Evolutionary conservation across 2,797 vertebrate species (phyloP).

Genomic region (Eulemur albifrons): DNA sequence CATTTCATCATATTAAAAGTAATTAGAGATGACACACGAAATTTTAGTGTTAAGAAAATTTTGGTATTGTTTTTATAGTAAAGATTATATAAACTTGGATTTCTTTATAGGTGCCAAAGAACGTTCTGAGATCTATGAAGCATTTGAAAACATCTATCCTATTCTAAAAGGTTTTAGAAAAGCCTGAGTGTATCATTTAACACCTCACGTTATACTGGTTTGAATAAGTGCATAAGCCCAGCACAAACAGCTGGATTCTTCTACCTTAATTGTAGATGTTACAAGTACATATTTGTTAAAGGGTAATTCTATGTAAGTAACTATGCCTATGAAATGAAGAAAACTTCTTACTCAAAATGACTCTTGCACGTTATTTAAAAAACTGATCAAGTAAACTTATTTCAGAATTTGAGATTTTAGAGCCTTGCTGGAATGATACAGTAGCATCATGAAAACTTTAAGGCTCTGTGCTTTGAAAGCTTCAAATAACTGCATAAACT

Average conservation of each 20-base stretch:
- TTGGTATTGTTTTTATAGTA: slow-evolving; percentile 29
- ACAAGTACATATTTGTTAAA: slow-evolving; percentile 9
- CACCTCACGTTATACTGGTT: neutral
- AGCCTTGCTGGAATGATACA: neutral
- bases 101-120: slow-evolving; percentile 93
- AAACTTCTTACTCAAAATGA: slow-evolving; percentile 5
- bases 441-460: neutral
- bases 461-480: slow-evolving; percentile 24
- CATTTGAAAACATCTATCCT: slow-evolving; percentile 98
- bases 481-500: slow-evolving; percentile 28
- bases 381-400: slow-evolving; percentile 13
- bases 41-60: slow-evolving; percentile 34
- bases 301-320: slow-evolving; percentile 19
- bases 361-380: slow-evolving; percentile 32
- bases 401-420: slow-evolving; percentile 48
- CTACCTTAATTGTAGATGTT: neutral
- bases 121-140: slow-evolving; percentile 96
- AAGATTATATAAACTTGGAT: slow-evolving; percentile 37
- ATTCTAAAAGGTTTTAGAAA: slow-evolving; percentile 96
- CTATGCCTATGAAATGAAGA: slow-evolving; percentile 32
- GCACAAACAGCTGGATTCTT: neutral
- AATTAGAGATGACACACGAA: neutral
- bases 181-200: slow-evolving; percentile 68
- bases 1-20: neutral
- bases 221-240: neutral